Evolutionary conservation across 2,888 invertebrate species (phyloP), one percentile per base, ranked within the genome.

Genomic region (Eurytoma adleriae): DNA sequence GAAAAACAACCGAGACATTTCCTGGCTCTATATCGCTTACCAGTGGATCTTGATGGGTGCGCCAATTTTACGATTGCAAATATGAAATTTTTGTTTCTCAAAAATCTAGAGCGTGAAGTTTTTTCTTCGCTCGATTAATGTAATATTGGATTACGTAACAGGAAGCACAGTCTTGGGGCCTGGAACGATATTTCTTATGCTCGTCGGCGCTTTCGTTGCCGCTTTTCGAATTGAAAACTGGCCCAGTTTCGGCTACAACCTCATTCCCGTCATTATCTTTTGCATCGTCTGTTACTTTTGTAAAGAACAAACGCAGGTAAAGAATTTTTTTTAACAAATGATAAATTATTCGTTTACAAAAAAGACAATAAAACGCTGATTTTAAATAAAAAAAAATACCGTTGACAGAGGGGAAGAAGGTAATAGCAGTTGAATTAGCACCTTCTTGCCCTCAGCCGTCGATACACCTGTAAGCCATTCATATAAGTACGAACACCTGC

Each of bases 1-100:
- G 24, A 92, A 93, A 87, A 93, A 95, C 71, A 99, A 99, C 88
- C 96, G 97, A 86, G 96, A 96, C 87, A 97, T 99, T 86, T 98
- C 98, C 0, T 93, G 93, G 86, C 91, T 94, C 0, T 97, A 97
- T 86, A 95, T 97, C 80, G 86, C 91, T 24, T 97, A 97, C 89
- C 95, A 95, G 88, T 93, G 92, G 86, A 90, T 94, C 92, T 91
- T 96, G 89, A 94, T 95, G 93, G 92, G 94, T 79, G 75, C 50
- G 59, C 40, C 2, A 40, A 0, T 4, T 30, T 5, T 40, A 5
- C 40, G 64, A 59, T n/a, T 40, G 5, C 54, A 62, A 52, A 70
- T 56, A 72, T 27, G n/a, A 54, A n/a, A 54, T 2, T 16, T 54
- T 18, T n/a, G 4, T 62, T 62, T 27, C 40, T 27, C 16, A 27